These are phyloP conservation scores for Sisyra terminalis DNA, from an alignment of 2,888 invertebrate genomes.

Conservation along the genomic window DNA sequence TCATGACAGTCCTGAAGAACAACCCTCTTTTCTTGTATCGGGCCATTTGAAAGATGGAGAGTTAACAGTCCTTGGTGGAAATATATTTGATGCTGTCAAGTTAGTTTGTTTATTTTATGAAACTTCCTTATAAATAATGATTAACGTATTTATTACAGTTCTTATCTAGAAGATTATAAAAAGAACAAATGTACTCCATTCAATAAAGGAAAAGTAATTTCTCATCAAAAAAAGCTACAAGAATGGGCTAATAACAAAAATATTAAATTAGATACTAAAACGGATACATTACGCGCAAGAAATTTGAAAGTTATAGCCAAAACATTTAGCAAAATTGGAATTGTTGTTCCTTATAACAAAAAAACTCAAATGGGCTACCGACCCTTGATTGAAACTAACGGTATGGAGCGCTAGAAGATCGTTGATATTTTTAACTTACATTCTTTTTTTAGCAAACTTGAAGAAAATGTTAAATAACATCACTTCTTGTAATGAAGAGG, in stretches of 20 bases:
- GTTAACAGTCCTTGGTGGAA: slow-evolving; percentile 56
- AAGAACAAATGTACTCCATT: slow-evolving; percentile 41
- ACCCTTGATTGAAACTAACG: slow-evolving; percentile 47
- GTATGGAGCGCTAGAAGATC: slow-evolving; percentile 22
- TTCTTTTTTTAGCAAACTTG: slow-evolving; percentile 36
- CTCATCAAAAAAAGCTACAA: slow-evolving; percentile 42
- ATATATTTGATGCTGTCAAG: slow-evolving; percentile 66
- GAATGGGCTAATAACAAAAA: slow-evolving; percentile 42
- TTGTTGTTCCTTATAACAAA: slow-evolving; percentile 70
- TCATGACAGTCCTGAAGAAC: slow-evolving; percentile 61
- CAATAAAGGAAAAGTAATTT: slow-evolving; percentile 37
- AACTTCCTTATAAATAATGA: slow-evolving; percentile 8
- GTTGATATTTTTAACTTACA: slow-evolving; percentile 1
- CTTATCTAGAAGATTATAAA: slow-evolving; percentile 37
- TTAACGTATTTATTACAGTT: slow-evolving; percentile 24
- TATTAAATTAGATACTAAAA: slow-evolving; percentile 38
- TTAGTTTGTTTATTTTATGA: slow-evolving; percentile 31
- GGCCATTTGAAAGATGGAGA: slow-evolving; percentile 48
- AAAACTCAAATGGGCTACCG: slow-evolving; percentile 78
- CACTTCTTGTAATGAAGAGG: slow-evolving; percentile 36
- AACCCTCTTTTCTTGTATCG: slow-evolving; percentile 60
- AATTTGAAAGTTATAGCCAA: slow-evolving; percentile 44
- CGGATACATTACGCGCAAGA: slow-evolving; percentile 41
- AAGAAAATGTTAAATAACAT: slow-evolving; percentile 52
- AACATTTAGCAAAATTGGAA: slow-evolving; percentile 66